Evolutionary conservation across 2,888 invertebrate species (phyloP).

Genomic region (Drosophila mulleri): DNA sequence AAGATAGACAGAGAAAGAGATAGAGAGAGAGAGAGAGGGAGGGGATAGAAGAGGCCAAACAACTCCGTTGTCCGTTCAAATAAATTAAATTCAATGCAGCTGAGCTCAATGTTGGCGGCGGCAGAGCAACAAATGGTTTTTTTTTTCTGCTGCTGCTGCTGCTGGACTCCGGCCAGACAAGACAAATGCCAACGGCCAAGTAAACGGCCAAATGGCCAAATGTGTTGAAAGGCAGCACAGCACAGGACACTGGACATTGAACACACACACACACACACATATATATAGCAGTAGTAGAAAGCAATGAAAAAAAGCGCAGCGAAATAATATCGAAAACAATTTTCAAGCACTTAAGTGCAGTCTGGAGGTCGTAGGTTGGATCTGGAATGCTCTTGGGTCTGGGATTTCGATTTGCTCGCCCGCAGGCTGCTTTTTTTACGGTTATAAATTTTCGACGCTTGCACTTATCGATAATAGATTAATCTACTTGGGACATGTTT

Average conservation of each 20-base stretch:
- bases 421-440: constrained; percentile 73
- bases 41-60: no score
- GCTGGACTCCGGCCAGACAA: constrained; percentile 76
- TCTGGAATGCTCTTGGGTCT: constrained; percentile 21
- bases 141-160: constrained; percentile 16
- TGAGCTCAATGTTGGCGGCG: constrained; percentile 55
- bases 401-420: constrained; percentile 51
- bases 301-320: constrained; percentile 48
- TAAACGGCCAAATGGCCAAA: constrained; percentile 71
- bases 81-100: constrained; percentile 78
- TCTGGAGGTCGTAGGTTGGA: constrained; percentile 55
- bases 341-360: constrained; percentile 82
- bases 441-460: constrained; percentile 79
- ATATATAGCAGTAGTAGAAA: background rate
- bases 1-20: constrained; percentile 1
- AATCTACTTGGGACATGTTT: constrained; percentile 80
- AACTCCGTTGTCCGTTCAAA: constrained; percentile 64
- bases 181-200: constrained; percentile 76
- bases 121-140: constrained; percentile 83
- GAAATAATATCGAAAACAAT: constrained; percentile 82
- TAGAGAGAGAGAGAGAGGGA: background rate
- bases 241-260: constrained; percentile 7
- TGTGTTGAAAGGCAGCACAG: constrained; percentile 73
- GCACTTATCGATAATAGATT: constrained; percentile 82
- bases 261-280: background rate